Percentiles rank a stretch among this genome's conserved stretches.
These are phyloP conservation scores for Rhincodon typus DNA, from an alignment of 2,797 vertebrate genomes.

Conservation along the genomic window DNA sequence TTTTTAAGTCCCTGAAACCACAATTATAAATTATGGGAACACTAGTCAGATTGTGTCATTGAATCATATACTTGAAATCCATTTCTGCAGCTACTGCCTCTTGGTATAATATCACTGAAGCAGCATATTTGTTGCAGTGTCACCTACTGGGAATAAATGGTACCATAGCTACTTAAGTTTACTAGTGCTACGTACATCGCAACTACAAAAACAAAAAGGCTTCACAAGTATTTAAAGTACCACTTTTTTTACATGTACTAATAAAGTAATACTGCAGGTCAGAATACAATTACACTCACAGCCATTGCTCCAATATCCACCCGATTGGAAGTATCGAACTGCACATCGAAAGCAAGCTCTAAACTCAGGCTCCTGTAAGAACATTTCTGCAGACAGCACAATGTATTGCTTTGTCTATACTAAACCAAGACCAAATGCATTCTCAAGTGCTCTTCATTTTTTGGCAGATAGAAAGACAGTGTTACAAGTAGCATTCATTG, in stretches of 20 bases:
- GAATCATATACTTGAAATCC: background rate
- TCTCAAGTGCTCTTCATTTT: background rate
- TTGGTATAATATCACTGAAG: background rate
- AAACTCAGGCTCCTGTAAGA: background rate
- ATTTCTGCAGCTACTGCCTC: background rate
- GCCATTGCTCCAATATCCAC: background rate
- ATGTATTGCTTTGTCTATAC: background rate
- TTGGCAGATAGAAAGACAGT: background rate
- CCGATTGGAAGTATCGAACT: background rate
- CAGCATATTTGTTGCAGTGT: no score
- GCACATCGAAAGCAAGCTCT: background rate
- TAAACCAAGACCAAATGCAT: background rate
- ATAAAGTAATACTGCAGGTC: background rate
- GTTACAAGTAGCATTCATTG: background rate
- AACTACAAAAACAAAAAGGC: background rate
- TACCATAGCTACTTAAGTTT: background rate
- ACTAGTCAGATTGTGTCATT: background rate
- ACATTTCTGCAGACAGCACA: background rate
- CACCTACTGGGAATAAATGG: background rate
- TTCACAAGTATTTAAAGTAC: no score
- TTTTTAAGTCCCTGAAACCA: no score
- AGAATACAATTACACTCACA: background rate
- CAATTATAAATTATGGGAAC: no score
- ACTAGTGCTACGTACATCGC: background rate
- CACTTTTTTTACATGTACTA: no score